phyloP scores from a whole-genome alignment of 2,113 vertebrate species.

The Indicator indicator region DNA sequence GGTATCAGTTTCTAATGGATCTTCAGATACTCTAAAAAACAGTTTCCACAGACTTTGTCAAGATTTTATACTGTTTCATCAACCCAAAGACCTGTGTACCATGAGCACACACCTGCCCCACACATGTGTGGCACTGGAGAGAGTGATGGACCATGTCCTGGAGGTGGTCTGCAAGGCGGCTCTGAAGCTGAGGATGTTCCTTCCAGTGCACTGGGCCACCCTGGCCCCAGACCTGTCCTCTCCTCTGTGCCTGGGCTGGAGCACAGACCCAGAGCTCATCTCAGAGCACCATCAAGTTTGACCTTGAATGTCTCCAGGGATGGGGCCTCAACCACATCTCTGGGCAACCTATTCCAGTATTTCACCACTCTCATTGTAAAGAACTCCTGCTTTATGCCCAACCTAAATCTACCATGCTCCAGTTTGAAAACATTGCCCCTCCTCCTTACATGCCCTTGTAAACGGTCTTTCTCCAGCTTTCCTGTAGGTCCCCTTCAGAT shows the following conservation, averaged over 20 bases:
- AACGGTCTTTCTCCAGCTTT: no score
- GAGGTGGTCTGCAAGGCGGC: not conserved
- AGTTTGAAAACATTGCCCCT: no score
- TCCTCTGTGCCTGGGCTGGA: not conserved
- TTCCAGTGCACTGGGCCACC: not conserved
- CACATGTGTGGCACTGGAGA: fast-evolving
- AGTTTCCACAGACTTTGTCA: not conserved
- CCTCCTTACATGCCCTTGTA: no score
- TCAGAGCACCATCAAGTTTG: no score
- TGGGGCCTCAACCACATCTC: no score
- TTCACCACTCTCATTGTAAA: no score
- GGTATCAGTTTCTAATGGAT: not conserved
- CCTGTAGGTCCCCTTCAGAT: no score
- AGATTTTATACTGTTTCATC: not conserved
- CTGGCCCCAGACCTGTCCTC: not conserved
- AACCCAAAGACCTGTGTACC: not conserved
- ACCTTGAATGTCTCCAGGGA: no score
- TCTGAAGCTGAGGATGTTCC: not conserved
- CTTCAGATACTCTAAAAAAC: not conserved
- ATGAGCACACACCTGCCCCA: not conserved
- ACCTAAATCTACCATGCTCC: no score
- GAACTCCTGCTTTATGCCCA: no score
- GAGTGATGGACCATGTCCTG: not conserved
- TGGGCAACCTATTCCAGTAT: no score
- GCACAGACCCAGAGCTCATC: fast-evolving